Percentiles rank a stretch among this genome's conserved stretches.
Evolutionary conservation across 2,888 invertebrate species (phyloP).

Genomic region (Habrosyne pyritoides): DNA sequence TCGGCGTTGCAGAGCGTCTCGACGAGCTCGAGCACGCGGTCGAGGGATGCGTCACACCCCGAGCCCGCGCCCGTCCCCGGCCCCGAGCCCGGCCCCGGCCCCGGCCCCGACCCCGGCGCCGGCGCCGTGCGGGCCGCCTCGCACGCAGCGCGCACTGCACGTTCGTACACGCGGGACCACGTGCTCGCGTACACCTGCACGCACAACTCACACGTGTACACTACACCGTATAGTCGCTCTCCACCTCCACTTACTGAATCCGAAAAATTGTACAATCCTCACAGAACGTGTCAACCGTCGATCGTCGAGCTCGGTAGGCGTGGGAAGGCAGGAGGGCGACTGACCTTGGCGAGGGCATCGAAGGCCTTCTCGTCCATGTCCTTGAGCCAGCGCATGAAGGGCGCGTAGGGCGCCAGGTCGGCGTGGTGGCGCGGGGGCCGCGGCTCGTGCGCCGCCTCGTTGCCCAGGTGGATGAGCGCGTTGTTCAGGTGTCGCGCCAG

Average conservation of each 20-base stretch:
- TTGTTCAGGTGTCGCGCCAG: conserved; percentile 96
- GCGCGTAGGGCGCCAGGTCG: conserved; percentile 93
- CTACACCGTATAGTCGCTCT: too few species aligned
- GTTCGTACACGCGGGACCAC: conserved; percentile 94
- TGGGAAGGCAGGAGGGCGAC: too few species aligned
- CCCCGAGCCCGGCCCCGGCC: conserved; percentile 88
- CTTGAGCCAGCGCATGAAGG: conserved; percentile 96
- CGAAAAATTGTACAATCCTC: too few species aligned
- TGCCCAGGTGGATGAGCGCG: conserved; percentile 95
- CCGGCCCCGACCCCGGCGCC: conserved; percentile 84
- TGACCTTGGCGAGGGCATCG: conserved; percentile 89
- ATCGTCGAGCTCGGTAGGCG: too few species aligned
- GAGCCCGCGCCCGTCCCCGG: conserved; percentile 42
- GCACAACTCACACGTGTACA: too few species aligned
- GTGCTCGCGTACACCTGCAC: conserved; percentile 88
- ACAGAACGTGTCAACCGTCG: too few species aligned
- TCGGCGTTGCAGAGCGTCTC: conserved; percentile 96
- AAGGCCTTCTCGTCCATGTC: conserved; percentile 93
- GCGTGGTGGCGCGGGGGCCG: conserved; percentile 90
- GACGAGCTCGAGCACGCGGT: conserved; percentile 91
- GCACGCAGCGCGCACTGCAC: conserved; percentile 91
- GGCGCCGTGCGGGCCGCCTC: conserved; percentile 87
- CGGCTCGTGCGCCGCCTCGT: conserved; percentile 68
- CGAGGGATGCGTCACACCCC: conserved; percentile 51
- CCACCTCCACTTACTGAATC: too few species aligned